Base-by-base conservation (phyloP, 2,888 invertebrate genomes). In the Torymus texanus region DNA sequence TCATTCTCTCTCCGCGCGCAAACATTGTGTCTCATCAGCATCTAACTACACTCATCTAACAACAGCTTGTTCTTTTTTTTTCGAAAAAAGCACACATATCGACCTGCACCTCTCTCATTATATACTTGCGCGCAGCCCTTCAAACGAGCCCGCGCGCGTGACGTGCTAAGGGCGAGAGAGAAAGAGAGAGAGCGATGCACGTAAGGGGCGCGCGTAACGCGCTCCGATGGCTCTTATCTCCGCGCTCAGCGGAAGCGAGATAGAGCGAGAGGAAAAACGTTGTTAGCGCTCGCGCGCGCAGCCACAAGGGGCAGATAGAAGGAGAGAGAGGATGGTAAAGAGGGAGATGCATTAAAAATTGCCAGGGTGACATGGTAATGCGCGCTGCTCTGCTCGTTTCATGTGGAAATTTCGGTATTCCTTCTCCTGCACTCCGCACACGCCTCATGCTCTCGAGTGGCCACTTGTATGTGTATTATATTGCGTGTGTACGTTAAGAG, bases 311-410 rank as follows among this genome's bases (percentile, higher is more conserved):
- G 41, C 8, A 41, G 29, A 29, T 3, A 29, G 29, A 3, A 5
- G 29, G 4, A 29, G 29, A 29, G 29, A 29, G 41, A 8, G 21
- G 21, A 2, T 21, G 21, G 21, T 1, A 21, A 21, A 2, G 24
- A 18, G 14, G 11, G 62, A 68, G 61, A 61, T 51, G 41, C 55
- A 55, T 75, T 75, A 75, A 75, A 75, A 56, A 24, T 65, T 65
- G 58, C 65, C 50, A 50, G 65, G 41, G 58, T 65, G n/a, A 58
- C 56, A 66, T 21, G 74, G 58, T 21, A 50, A 50, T 74, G 65
- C 13, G 21, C 4, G n/a, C 4, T 11, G 12, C 16, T 63, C 21
- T 50, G 65, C 12, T 24, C 41, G 41, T 41, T 41, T 41, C 8
- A 41, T 41, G 41, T 41, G 41, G 41, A 41, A 41, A 41, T 41